Evolutionary conservation across 2,113 vertebrate species (phyloP).

Genomic region (Calyptomena viridis): DNA sequence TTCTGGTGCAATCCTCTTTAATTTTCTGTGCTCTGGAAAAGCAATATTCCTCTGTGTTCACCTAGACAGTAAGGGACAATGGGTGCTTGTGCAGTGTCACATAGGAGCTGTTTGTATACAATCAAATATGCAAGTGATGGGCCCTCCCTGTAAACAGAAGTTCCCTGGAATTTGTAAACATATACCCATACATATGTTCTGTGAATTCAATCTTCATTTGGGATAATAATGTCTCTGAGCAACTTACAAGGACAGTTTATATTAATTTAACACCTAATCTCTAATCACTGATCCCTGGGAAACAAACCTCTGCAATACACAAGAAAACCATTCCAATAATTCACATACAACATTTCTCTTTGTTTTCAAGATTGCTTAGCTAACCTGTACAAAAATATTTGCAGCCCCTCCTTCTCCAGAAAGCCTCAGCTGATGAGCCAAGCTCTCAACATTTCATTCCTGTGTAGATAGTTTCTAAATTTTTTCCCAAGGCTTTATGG

Average conservation of each 20-base stretch:
- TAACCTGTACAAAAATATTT: constrained; percentile 59
- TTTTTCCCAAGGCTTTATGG: constrained; percentile 76
- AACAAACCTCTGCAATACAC: not conserved
- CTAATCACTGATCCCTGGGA: not conserved
- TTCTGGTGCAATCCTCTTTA: not conserved
- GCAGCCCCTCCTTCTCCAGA: constrained; percentile 48
- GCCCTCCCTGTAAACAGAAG: not conserved
- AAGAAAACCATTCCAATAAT: constrained; percentile 30
- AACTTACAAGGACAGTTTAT: not conserved
- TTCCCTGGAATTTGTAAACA: not conserved
- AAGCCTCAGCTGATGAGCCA: constrained; percentile 66
- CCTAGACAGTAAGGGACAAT: not conserved
- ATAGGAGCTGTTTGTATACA: fast-evolving
- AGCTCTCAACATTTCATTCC: constrained; percentile 77
- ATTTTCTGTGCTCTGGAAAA: not conserved
- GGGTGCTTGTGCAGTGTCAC: not conserved
- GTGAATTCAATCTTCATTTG: not conserved
- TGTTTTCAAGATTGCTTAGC: not conserved
- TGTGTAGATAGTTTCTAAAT: constrained; percentile 71
- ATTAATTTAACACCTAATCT: not conserved
- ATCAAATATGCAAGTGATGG: not conserved
- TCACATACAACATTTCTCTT: constrained; percentile 22
- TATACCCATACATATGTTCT: not conserved
- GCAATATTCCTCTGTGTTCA: not conserved
- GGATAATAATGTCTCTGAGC: not conserved